Evolutionary conservation across 2,888 invertebrate genomes (phyloP).

Genomic region (Mechanitis mazaeus): DNA sequence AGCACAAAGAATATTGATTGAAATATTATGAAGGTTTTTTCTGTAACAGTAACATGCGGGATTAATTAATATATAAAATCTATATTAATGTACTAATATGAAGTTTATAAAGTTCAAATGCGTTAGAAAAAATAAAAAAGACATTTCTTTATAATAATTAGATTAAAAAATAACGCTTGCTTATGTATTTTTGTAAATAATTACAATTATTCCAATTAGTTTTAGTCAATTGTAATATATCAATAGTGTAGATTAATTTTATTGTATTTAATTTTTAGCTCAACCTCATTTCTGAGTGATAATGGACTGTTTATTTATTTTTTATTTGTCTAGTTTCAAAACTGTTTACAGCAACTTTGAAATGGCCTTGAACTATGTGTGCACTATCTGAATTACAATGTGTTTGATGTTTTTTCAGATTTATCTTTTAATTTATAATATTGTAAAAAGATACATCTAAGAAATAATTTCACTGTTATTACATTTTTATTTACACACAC

Average conservation of each 20-base stretch:
- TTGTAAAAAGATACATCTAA: background rate
- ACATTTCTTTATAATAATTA: background rate
- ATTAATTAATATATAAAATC: too few relatives aligned
- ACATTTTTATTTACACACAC: constrained; percentile 11
- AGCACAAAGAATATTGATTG: too few relatives aligned
- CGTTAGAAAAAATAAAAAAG: background rate
- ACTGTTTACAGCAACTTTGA: constrained; percentile 10
- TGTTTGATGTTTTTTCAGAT: constrained; percentile 2
- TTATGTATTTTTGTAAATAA: constrained; percentile 68
- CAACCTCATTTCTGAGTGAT: constrained; percentile 37
- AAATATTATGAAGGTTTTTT: too few relatives aligned
- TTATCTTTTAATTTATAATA: background rate
- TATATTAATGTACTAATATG: background rate
- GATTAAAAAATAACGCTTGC: constrained; percentile 2
- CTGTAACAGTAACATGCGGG: too few relatives aligned
- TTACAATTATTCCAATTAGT: constrained; percentile 68
- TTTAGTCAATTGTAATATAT: constrained; percentile 70
- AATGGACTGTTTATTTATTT: constrained; percentile 38
- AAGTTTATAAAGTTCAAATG: background rate
- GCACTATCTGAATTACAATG: background rate
- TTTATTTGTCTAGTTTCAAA: constrained; percentile 24
- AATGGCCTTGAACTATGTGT: too few relatives aligned
- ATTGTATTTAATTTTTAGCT: constrained; percentile 55
- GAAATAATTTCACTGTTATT: background rate
- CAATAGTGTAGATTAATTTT: constrained; percentile 57